Base-by-base conservation (phyloP, 2,888 invertebrate genomes). In the Agriopis marginaria region DNA sequence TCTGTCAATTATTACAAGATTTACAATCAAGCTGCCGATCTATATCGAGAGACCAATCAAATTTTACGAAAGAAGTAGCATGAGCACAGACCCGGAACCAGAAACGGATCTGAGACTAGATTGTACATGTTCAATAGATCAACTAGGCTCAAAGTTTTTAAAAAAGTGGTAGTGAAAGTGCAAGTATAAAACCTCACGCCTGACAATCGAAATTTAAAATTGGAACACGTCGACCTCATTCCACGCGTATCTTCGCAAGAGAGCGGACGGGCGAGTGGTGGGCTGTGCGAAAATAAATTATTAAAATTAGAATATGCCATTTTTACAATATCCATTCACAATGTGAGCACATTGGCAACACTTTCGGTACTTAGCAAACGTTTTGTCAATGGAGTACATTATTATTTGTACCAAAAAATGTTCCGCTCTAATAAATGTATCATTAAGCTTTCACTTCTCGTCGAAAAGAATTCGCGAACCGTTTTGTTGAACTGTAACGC, bases 201-300 rank as follows among this genome's bases (percentile, higher is more conserved):
- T 82, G 84, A 87, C 87, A 89, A 88, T 90, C 85, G 87, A 88
- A 90, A 89, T 91, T 90, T 90, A 91, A 91, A 93, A 93, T 89
- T 91, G 92, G 91, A 91, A 89, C 90, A 82, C 77, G 75, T 69
- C 87, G 92, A 89, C 93, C 93, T 87, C 93, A 93, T 93, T 93
- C 88, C 88, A 61, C 71, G 77, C 81, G 85, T 79, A 85, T 80
- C 89, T 86, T 87, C 80, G 86, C 85, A 81, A 86, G 86, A 85
- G 88, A 85, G 83, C 87, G 83, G 86, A 82, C 85, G 82, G 76
- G 74, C 77, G 74, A 77, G 81, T 79, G 83, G 79, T 71, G 77
- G 63, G 74, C 69, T 77, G 79, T 79, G 84, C 86, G 66, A 90
- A 91, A 90, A 90, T 91, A 89, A 88, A 87, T 83, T 70, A 84